Percentiles rank a stretch among this genome's conserved stretches.
phyloP scores from a whole-genome alignment of 2,888 invertebrate genomes.

The Eurytoma adleriae region DNA sequence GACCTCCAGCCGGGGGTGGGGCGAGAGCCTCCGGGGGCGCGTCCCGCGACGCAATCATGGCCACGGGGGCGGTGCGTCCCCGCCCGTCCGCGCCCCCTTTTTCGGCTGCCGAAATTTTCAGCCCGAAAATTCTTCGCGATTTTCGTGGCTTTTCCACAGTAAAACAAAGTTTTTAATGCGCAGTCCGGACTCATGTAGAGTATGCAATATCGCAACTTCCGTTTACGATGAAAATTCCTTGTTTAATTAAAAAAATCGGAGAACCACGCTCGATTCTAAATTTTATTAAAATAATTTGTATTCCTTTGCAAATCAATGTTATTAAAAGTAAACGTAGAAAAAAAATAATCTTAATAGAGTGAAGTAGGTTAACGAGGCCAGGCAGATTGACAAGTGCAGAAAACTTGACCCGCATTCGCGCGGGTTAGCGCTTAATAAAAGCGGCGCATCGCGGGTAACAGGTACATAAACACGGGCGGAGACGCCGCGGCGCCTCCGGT shows the following conservation, averaged over 20 bases:
- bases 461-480: slow-evolving; percentile 51
- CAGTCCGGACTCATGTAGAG: not conserved
- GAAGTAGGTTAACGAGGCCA: not conserved
- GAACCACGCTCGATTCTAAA: no score
- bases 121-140: not conserved
- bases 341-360: no score
- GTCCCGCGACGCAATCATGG: slow-evolving; percentile 28
- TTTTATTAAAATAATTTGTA: not conserved
- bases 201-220: not conserved
- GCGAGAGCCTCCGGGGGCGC: slow-evolving; percentile 54
- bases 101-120: slow-evolving; percentile 15
- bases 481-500: slow-evolving; percentile 42
- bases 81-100: not conserved
- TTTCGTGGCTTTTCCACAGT: not conserved
- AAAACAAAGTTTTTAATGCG: slow-evolving; percentile 14
- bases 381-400: not conserved
- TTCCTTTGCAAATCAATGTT: not conserved
- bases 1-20: slow-evolving; percentile 64
- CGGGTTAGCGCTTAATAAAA: not conserved
- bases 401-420: slow-evolving; percentile 42
- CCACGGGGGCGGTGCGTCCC: slow-evolving; percentile 42
- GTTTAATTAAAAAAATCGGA: no score
- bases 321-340: not conserved
- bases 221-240: no score
- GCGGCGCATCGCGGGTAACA: slow-evolving; percentile 32